Evolutionary conservation across 2,888 invertebrate genomes (phyloP), one percentile per base, ranked within the genome.

Genomic region (Ormyrus pomaceus): DNA sequence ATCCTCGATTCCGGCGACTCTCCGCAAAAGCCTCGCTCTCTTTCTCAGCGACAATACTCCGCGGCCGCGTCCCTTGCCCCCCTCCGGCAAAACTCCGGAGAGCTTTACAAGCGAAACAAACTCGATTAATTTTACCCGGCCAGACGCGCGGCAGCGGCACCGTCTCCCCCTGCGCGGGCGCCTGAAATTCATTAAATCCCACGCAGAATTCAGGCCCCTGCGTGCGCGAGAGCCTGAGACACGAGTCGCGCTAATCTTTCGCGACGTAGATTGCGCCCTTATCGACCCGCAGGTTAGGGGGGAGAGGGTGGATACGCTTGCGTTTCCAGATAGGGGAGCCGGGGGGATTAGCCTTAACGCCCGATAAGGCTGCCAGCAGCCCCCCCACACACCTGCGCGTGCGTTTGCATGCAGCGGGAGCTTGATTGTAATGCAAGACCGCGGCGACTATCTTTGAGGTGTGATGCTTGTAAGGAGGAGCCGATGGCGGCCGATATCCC

Each of bases 231-330:
- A 51, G 51, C 53, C 74, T 0, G 45, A 65, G 50, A 58, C 64
- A 65, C 51, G 71, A 71, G 64, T 53, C 46, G 46, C 64, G 65
- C 65, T 78, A 78, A 78, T 78, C 72, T 78, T 11, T n/a, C 51
- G 19, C 48, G 55, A 58, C 62, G 69, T 56, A 45, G 75, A 69
- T 61, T 53, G 61, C 53, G 59, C 34, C 59, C 66, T 77, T 77
- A 77, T 77, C 77, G 59, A 46, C n/a, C 56, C 45, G 6, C 7
- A 51, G 34, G 3, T 13, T 13, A 55, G 0, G 61, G 13, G 19
- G 1, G 45, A 48, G 53, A 61, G 50, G 10, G 55, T 13, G 58
- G 50, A 48, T 34, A 34, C 34, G 34, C 34, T 64, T 61, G 34
- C 59, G 34, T 61, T 10, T 61, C 34, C 59, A 19, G 59, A 34